phyloP scores from a whole-genome alignment of 1,140 invertebrate species.

The Hylyphantes graminicola region DNA sequence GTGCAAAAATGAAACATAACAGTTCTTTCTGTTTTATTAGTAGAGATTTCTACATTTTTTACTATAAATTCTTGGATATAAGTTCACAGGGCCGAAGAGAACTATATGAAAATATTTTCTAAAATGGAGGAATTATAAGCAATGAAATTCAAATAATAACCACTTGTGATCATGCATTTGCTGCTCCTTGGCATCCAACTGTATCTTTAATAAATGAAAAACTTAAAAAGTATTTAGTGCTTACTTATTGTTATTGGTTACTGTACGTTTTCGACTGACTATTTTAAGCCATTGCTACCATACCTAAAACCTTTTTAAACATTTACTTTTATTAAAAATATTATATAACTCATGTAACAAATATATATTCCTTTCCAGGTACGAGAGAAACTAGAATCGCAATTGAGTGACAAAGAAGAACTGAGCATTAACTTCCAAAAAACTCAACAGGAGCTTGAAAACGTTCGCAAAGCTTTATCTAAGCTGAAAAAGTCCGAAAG shows the following conservation, averaged over 20 bases:
- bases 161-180: too few species aligned
- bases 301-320: not conserved
- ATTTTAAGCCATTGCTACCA: not conserved
- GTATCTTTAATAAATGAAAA: not conserved
- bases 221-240: not conserved
- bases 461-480: conserved; percentile 65
- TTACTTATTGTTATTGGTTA: not conserved
- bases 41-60: too few species aligned
- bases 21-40: too few species aligned
- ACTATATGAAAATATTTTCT: not conserved
- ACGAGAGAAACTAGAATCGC: conserved; percentile 64
- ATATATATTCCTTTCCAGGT: conserved; percentile 11
- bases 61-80: too few species aligned
- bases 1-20: too few species aligned
- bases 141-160: too few species aligned
- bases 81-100: too few species aligned
- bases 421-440: conserved; percentile 64
- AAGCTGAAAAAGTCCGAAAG: conserved; percentile 66
- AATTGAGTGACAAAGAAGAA: conserved; percentile 67
- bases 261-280: not conserved
- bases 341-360: not conserved
- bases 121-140: not conserved
- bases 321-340: not conserved
- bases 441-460: conserved; percentile 63
- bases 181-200: too few species aligned